Percentiles rank a stretch among this genome's conserved stretches.
phyloP scores from a whole-genome alignment of 2,113 vertebrate genomes.

The Lepisosteus oculatus region DNA sequence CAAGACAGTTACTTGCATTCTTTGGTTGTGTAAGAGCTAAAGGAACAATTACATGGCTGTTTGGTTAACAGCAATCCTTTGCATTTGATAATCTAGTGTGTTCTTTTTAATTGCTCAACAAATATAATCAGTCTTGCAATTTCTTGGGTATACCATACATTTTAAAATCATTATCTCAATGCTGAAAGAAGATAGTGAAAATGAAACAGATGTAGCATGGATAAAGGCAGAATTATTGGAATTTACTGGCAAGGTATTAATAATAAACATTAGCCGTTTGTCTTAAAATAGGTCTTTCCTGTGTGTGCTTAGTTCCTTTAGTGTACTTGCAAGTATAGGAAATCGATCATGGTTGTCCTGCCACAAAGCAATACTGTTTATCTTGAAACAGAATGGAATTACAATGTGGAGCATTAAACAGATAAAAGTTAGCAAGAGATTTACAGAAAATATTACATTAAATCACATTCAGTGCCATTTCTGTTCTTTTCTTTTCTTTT shows the following conservation, averaged over 20 bases:
- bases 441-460: too few species aligned
- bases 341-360: constrained; percentile 6
- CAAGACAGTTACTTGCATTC: not conserved
- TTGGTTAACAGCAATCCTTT: not conserved
- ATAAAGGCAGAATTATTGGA: constrained; percentile 5
- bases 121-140: too few species aligned
- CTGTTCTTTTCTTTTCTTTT: too few species aligned
- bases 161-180: too few species aligned
- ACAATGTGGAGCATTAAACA: not conserved
- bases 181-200: not conserved
- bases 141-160: too few species aligned
- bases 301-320: not conserved
- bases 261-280: not conserved
- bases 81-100: not conserved
- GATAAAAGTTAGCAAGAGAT: not conserved
- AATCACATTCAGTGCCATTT: too few species aligned
- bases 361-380: not conserved
- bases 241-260: constrained; percentile 2
- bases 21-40: not conserved
- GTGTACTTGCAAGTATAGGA: not conserved
- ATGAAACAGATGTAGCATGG: not conserved
- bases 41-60: not conserved
- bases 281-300: not conserved
- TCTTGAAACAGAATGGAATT: not conserved
- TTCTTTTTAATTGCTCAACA: too few species aligned